A percentile compares a stretch with the other conserved stretches of the same genome.
phyloP scores from a whole-genome alignment of 37 sponge, comb jelly and placozoan species.

The Cliona cf. orientalis region DNA sequence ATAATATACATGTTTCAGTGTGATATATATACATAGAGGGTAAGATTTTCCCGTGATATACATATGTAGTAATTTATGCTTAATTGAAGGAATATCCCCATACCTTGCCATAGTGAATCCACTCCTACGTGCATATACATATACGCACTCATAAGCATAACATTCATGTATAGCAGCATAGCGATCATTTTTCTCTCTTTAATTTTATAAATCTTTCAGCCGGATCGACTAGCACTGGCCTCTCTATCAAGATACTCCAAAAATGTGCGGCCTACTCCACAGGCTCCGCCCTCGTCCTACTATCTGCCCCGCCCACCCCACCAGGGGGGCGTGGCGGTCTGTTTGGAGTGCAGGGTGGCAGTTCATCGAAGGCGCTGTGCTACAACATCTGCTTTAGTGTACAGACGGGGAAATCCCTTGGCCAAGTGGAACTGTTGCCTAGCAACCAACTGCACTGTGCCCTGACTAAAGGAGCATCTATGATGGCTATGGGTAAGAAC shows the following conservation, averaged over 20 bases:
- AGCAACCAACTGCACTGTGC: slow-evolving; percentile 61
- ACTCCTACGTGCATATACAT: too few relatives aligned
- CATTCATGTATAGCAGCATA: too few relatives aligned
- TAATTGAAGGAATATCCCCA: too few relatives aligned
- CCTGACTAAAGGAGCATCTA: slow-evolving; percentile 47
- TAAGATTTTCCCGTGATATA: too few relatives aligned
- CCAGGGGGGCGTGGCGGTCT: slow-evolving; percentile 51
- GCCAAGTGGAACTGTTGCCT: slow-evolving; percentile 57
- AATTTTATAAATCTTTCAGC: too few relatives aligned
- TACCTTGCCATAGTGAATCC: too few relatives aligned
- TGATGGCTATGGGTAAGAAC: slow-evolving; percentile 49
- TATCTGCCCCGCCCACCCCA: slow-evolving; percentile 39
- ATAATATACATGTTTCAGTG: too few relatives aligned
- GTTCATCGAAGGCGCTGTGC: slow-evolving; percentile 50
- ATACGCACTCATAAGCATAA: too few relatives aligned
- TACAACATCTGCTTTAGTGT: slow-evolving; percentile 56
- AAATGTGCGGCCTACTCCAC: slow-evolving; percentile 64
- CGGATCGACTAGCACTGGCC: slow-evolving; percentile 65
- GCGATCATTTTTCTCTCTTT: too few relatives aligned
- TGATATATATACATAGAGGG: too few relatives aligned
- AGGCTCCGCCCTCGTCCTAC: slow-evolving; percentile 76
- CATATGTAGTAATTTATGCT: too few relatives aligned
- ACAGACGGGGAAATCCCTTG: slow-evolving; percentile 23
- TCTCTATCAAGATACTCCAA: slow-evolving; percentile 56
- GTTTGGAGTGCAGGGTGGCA: slow-evolving; percentile 34